Evolutionary conservation across 2,797 vertebrate species (phyloP).

Genomic region (Scomberomorus guttatus): DNA sequence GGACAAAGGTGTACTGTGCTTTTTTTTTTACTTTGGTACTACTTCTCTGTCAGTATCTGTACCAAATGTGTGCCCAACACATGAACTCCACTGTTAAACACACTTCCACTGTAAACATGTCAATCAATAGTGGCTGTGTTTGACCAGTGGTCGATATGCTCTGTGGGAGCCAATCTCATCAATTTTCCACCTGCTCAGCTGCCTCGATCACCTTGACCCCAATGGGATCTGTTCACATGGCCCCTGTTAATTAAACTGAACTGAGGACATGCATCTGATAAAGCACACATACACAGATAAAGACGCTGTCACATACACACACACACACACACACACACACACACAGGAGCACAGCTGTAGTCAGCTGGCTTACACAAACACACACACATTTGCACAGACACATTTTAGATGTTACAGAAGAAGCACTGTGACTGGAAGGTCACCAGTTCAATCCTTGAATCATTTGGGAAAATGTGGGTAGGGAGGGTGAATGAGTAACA

Average conservation of each 20-base stretch:
- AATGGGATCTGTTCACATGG: constrained; percentile 38
- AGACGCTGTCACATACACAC: constrained; percentile 29
- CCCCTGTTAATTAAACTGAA: constrained; percentile 72
- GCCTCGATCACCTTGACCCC: constrained; percentile 70
- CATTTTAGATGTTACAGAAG: constrained; percentile 44
- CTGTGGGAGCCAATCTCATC: constrained; percentile 61
- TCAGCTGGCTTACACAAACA: constrained; percentile 18
- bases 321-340: constrained; percentile 6
- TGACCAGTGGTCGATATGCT: constrained; percentile 73
- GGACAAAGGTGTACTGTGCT: neutral
- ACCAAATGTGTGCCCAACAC: constrained; percentile 44
- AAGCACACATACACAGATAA: constrained; percentile 50
- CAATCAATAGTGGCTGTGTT: constrained; percentile 74
- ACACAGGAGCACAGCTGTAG: constrained; percentile 28
- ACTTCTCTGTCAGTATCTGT: neutral
- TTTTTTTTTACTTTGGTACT: neutral
- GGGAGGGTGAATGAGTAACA: constrained; percentile 52
- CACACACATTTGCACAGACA: constrained; percentile 1
- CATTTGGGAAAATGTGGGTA: constrained; percentile 40
- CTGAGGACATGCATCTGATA: constrained; percentile 57
- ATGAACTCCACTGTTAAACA: constrained; percentile 60
- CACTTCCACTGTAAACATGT: constrained; percentile 63
- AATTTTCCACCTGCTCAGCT: constrained; percentile 75
- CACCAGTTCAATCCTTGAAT: constrained; percentile 18
- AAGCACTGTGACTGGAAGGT: constrained; percentile 30